Conservation (phyloP, 2,113 vertebrate genomes). For the Callaeas wilsoni region DNA sequence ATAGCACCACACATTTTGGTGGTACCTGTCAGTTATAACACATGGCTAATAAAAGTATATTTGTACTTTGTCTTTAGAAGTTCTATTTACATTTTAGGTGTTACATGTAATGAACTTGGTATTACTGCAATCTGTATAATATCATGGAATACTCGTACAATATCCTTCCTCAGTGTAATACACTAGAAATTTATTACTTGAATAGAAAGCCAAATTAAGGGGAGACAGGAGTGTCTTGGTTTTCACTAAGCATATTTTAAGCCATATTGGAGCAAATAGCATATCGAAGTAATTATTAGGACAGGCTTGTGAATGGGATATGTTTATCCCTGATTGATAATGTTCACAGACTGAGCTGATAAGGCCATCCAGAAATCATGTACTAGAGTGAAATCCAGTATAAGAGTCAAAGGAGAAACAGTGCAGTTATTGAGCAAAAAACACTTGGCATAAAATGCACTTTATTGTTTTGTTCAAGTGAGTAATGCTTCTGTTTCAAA, state of each 20-base stretch:
- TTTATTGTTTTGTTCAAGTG: slow-evolving; percentile 26
- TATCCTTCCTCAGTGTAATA: background rate
- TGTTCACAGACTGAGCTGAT: background rate
- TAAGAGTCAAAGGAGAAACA: background rate
- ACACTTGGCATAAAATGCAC: background rate
- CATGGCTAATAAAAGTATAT: background rate
- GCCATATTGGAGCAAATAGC: background rate
- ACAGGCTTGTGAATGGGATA: background rate
- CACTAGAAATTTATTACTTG: background rate
- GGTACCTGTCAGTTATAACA: background rate
- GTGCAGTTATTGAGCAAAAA: background rate
- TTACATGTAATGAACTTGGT: background rate
- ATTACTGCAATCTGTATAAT: background rate
- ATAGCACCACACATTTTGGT: background rate
- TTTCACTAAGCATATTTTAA: background rate
- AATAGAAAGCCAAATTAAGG: background rate
- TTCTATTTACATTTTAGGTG: background rate
- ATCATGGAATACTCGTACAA: background rate
- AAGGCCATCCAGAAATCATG: background rate
- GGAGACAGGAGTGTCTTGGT: background rate
- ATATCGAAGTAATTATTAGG: background rate
- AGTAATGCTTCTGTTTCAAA: slow-evolving; percentile 30
- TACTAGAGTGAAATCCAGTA: background rate
- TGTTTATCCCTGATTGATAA: background rate
- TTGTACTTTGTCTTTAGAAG: background rate